Conservation (phyloP, 2,888 invertebrate genomes). For the Sclerodermus sp. region DNA sequence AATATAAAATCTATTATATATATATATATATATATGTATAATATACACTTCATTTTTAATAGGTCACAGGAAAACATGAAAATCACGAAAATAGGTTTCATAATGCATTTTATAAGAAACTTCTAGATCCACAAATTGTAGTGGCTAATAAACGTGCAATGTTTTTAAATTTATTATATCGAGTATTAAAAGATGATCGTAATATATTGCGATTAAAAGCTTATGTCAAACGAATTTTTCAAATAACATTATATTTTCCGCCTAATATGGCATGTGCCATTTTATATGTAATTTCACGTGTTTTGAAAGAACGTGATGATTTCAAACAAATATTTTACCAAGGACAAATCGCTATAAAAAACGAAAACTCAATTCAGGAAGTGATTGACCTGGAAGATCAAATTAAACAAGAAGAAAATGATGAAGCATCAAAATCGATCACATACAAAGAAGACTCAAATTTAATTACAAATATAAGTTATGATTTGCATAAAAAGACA, state of each 20-base stretch:
- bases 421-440: background rate
- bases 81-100: slow-evolving; percentile 69
- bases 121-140: slow-evolving; percentile 74
- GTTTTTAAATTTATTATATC: slow-evolving; percentile 84
- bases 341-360: background rate
- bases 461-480: background rate
- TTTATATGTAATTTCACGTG: slow-evolving; percentile 76
- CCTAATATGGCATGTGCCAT: slow-evolving; percentile 82
- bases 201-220: slow-evolving; percentile 73
- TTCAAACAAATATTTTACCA: slow-evolving; percentile 19
- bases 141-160: slow-evolving; percentile 74
- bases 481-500: background rate
- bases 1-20: slow-evolving; percentile 1
- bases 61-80: slow-evolving; percentile 42
- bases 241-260: slow-evolving; percentile 71
- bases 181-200: slow-evolving; percentile 79
- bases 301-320: slow-evolving; percentile 36
- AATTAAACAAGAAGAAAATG: background rate
- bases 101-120: slow-evolving; percentile 83
- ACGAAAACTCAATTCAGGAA: background rate
- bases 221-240: slow-evolving; percentile 83
- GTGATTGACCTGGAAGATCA: slow-evolving; percentile 1
- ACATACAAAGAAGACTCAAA: background rate
- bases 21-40: too few relatives aligned
- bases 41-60: slow-evolving; percentile 8